Conservation (phyloP, 2,113 vertebrate species). For the Chloroceryle aenea region DNA sequence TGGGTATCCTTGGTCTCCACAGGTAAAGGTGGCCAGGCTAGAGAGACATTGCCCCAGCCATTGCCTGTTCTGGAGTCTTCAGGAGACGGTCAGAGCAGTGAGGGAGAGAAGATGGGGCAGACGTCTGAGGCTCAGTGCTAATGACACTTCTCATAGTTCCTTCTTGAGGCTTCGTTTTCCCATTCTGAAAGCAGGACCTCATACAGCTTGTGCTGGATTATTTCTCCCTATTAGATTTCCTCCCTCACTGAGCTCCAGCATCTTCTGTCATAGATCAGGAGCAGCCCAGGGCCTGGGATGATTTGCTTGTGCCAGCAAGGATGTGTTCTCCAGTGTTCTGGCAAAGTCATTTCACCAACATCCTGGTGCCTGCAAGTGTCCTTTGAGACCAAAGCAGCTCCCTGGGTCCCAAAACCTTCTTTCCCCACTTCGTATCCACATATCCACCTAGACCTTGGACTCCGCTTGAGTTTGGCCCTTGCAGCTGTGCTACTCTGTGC, state of each 20-base stretch:
- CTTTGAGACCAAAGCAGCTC: not conserved
- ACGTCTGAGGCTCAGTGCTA: not conserved
- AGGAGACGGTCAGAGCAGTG: not conserved
- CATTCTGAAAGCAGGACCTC: not conserved
- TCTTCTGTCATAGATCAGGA: not conserved
- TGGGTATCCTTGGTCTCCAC: not conserved
- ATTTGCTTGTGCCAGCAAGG: not conserved
- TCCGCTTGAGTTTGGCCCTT: not conserved
- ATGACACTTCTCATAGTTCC: not conserved
- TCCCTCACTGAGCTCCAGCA: not conserved
- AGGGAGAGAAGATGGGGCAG: not conserved
- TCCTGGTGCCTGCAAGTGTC: not conserved
- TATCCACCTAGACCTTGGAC: not conserved
- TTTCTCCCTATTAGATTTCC: not conserved
- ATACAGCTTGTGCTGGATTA: not conserved
- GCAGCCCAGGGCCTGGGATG: not conserved
- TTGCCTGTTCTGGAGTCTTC: not conserved
- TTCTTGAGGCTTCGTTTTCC: not conserved
- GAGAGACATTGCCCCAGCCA: not conserved
- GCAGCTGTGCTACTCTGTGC: not conserved
- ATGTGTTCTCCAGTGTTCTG: not conserved
- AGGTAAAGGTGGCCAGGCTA: not conserved
- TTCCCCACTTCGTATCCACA: accelerated
- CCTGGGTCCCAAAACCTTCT: accelerated
- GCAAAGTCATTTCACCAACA: not conserved